Percentiles rank a stretch among this genome's conserved stretches.
Evolutionary conservation across 2,797 vertebrate genomes (phyloP).

Genomic region (Rhinichthys osculus): DNA sequence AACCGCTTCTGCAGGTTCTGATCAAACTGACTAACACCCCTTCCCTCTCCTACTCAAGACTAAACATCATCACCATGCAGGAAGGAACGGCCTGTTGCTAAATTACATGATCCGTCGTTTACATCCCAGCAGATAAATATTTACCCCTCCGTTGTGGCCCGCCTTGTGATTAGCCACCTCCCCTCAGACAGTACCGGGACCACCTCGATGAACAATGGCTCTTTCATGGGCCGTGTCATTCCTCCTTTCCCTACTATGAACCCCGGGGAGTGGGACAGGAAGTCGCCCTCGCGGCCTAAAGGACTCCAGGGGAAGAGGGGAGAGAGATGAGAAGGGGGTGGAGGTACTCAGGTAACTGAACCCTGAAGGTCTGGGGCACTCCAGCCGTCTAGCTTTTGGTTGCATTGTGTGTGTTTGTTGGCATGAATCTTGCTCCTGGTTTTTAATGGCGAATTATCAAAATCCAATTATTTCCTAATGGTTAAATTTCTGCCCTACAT

Average conservation of each 20-base stretch:
- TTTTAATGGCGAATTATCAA: neutral
- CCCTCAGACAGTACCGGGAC: slow-evolving; percentile 64
- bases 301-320: slow-evolving; percentile 25
- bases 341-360: slow-evolving; percentile 56
- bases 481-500: neutral
- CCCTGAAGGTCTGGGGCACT: slow-evolving; percentile 47
- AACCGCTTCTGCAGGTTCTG: neutral
- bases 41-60: slow-evolving; percentile 68
- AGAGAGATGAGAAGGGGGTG: neutral
- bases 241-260: slow-evolving; percentile 44
- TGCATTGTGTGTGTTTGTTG: slow-evolving; percentile 32
- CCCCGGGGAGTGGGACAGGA: slow-evolving; percentile 50
- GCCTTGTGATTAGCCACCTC: slow-evolving; percentile 64
- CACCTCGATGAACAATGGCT: slow-evolving; percentile 82
- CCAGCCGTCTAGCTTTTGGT: slow-evolving; percentile 3
- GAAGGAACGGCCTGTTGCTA: slow-evolving; percentile 80
- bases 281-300: slow-evolving; percentile 37
- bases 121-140: slow-evolving; percentile 63
- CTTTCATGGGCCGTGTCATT: slow-evolving; percentile 75
- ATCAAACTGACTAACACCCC: neutral
- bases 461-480: neutral
- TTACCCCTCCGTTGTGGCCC: slow-evolving; percentile 50
- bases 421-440: slow-evolving; percentile 4
- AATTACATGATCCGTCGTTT: slow-evolving; percentile 72
- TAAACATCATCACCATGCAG: slow-evolving; percentile 84